phyloP scores from a whole-genome alignment of 2,888 invertebrate genomes.

The Pseudeuparius sepicola region DNA sequence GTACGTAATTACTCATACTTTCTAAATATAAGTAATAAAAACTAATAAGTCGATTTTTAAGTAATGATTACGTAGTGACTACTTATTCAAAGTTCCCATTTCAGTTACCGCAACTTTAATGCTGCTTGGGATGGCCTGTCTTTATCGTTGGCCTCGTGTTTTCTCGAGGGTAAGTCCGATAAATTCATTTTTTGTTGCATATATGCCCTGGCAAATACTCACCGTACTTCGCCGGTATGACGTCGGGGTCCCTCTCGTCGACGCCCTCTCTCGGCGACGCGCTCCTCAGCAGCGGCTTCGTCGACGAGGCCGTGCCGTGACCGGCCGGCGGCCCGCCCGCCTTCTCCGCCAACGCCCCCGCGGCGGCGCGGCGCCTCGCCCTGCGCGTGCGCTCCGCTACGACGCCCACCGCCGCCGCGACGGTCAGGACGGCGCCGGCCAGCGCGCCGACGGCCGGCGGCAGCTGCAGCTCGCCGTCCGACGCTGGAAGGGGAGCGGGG shows the following conservation, averaged over 20 bases:
- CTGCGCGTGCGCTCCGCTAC: slow-evolving; percentile 43
- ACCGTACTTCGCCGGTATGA: slow-evolving; percentile 68
- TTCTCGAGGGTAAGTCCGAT: no score
- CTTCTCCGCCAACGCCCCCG: slow-evolving; percentile 38
- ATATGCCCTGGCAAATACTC: no score
- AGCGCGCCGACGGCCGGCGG: slow-evolving; percentile 48
- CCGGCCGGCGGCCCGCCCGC: slow-evolving; percentile 33
- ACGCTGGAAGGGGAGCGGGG: slow-evolving; percentile 45
- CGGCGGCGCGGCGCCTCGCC: slow-evolving; percentile 31
- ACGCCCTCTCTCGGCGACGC: slow-evolving; percentile 37
- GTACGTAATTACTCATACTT: no score
- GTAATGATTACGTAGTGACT: no score
- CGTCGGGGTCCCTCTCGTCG: slow-evolving; percentile 60
- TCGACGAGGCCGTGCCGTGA: slow-evolving; percentile 33
- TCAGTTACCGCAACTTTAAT: no score
- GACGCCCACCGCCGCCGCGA: slow-evolving; percentile 43
- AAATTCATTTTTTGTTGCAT: no score
- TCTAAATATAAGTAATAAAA: no score
- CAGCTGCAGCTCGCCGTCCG: slow-evolving; percentile 44
- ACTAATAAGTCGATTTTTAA: no score
- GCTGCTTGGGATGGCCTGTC: no score
- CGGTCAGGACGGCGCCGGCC: slow-evolving; percentile 45
- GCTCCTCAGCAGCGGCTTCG: slow-evolving; percentile 36
- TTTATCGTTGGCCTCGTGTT: no score
- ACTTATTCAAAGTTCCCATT: no score